Base-by-base conservation (phyloP, 2,888 invertebrate species). In the Hemicrepidius hirtus region DNA sequence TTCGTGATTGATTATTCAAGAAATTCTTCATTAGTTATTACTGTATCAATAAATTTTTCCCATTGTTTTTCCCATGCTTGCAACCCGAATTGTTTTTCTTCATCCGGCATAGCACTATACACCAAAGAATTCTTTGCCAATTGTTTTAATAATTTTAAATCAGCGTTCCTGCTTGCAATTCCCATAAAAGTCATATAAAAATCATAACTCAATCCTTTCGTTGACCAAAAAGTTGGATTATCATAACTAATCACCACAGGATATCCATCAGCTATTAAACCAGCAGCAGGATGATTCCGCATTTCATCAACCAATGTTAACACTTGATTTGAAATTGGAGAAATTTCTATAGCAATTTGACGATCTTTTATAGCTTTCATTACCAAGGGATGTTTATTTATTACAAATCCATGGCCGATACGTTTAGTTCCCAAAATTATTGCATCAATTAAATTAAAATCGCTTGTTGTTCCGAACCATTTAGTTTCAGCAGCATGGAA, bases 161-260 rank as follows among this genome's bases (percentile, higher is more conserved):
- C 95, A 0, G 91, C 88, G 3, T 89, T 86, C 20, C 88, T 88
- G 37, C 93, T 92, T 20, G 93, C 91, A 2, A 94, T 90, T 0
- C 91, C 94, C 83, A 95, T 88, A 78, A 95, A 95, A 0, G 93
- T 92, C 59, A 93, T 90, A 81, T 95, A 95, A 82, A 92, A 93
- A 80, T 95, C 95, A 78, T 94, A 92, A 55, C 92, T 92, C 7
- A 95, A 83, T 0, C 90, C 92, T 73, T 89, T 88, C 0, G 93
- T 91, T 9, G 92, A 92, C 95, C 94, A 95, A 44, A 84, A 92
- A 82, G 78, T 92, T 0, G 95, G 95, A 84, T 95, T 94, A 78
- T 95, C 95, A 76, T 92, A 91, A 0, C 93, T 92, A 20, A 95
- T 86, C 0, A 95, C 92, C 0, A 95, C 89, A 0, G 95, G 94